Conservation (phyloP, 2,888 invertebrate genomes). For the Cyaniris semiargus region DNA sequence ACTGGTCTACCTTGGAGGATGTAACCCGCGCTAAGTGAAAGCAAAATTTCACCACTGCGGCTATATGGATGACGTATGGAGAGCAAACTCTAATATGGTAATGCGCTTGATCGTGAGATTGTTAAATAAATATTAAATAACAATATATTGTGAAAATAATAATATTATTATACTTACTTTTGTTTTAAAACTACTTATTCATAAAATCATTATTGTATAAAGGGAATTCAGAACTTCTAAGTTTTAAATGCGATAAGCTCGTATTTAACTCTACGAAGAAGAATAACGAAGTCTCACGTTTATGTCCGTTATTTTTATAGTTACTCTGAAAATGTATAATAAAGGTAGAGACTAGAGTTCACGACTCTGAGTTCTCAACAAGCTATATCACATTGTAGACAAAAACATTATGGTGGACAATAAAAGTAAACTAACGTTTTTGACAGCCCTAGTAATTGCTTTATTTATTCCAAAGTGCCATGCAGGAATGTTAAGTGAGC, state of each 20-base stretch:
- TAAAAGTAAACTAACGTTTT: conserved; percentile 46
- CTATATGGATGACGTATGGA: conserved; percentile 46
- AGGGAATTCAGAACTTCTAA: background rate
- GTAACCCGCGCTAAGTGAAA: conserved; percentile 69
- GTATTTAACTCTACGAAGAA: background rate
- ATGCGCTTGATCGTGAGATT: background rate
- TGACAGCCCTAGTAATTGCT: conserved; percentile 28
- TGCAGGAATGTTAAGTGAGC: conserved; percentile 28
- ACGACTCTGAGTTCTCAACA: background rate
- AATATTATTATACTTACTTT: background rate
- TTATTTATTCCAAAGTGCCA: conserved; percentile 40
- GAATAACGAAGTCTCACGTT: background rate
- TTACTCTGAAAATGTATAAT: conserved; percentile 1
- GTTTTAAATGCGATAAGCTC: background rate
- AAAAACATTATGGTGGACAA: conserved; percentile 36
- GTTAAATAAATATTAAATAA: background rate
- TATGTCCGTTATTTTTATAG: background rate
- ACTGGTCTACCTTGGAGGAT: background rate
- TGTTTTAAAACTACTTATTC: background rate
- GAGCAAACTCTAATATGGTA: background rate
- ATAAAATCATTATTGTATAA: background rate
- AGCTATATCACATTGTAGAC: background rate
- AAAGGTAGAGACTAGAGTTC: background rate
- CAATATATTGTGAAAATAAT: background rate
- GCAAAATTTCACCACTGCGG: conserved; percentile 62